Conservation (phyloP, 1,140 invertebrate genomes). For the Linepithema humile region DNA sequence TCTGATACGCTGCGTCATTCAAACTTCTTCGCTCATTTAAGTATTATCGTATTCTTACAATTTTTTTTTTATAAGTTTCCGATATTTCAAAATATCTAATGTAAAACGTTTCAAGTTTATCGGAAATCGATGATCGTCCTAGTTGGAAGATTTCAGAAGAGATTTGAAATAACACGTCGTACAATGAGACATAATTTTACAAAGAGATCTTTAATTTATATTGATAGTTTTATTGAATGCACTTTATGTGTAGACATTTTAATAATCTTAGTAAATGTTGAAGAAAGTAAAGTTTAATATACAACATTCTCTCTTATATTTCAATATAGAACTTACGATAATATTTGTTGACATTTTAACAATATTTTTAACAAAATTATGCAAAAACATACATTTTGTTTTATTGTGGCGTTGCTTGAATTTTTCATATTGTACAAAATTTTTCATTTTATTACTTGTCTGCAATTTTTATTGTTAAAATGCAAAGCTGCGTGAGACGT, state of each 20-base stretch:
- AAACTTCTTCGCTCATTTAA: conserved; percentile 46
- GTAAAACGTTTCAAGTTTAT: conserved; percentile 4
- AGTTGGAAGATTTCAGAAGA: conserved; percentile 2
- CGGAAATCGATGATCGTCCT: conserved; percentile 19
- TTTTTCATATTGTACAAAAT: neutral
- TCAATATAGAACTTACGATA: too few species aligned
- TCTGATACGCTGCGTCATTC: conserved; percentile 11
- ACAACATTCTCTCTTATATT: too few species aligned
- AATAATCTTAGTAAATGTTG: too few species aligned
- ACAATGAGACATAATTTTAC: neutral
- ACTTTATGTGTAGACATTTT: neutral
- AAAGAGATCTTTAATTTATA: neutral
- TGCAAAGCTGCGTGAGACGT: conserved; percentile 17
- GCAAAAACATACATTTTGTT: neutral
- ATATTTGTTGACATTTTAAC: neutral
- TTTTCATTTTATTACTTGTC: conserved; percentile 5
- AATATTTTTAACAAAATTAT: neutral
- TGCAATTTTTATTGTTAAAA: neutral
- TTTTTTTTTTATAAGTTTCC: neutral
- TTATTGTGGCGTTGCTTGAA: neutral
- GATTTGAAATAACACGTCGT: neutral
- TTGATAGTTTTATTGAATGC: neutral
- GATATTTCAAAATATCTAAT: conserved; percentile 15
- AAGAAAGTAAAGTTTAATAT: too few species aligned
- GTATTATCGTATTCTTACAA: conserved; percentile 4